Evolutionary conservation across 2,113 vertebrate genomes (phyloP), one percentile per base, ranked within the genome.

Genomic region (Megaceryle maxima): DNA sequence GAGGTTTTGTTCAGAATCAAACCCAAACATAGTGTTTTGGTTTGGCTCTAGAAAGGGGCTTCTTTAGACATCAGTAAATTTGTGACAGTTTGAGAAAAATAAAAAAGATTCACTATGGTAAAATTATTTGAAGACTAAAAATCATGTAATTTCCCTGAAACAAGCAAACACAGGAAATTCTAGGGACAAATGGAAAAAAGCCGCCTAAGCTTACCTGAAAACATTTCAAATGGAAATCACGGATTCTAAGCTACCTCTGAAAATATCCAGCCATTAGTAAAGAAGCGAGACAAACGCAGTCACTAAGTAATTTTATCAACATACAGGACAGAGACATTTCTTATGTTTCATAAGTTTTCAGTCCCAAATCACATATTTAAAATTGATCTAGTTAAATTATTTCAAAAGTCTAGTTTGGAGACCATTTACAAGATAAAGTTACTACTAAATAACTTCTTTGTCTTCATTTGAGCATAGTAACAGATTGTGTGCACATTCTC

Each of bases 41-140:
- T 90, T 90, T 92, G 64, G 64, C 35, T 79, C 48, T 93, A 66
- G 31, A 81, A 72, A 87, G 35, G 7, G 31, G 17, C n/a, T 87
- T 90, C 85, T 92, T 88, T 56, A 46, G 28, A 19, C 1, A 1
- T 53, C 83, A 88, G 62, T 43, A 89, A 81, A 87, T 39, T 56
- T 78, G 22, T 80, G 56, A 87, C 22, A 51, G 35, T 13, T 59
- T 57, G 26, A 83, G 48, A 81, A 94, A 88, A 92, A 79, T 13
- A 64, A n/a, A 87, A 73, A 62, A 37, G 24, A 81, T 57, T 92
- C n/a, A 53, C 84, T 67, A 87, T 33, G 26, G 44, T 37, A 84
- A 94, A 88, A 77, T 51, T 94, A 48, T 68, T 60, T 78, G 51
- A 93, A 69, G 48, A 88, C 70, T 43, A 96, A 90, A 90, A 50